These are phyloP conservation scores for Microcebus lehilahytsara DNA, from an alignment of 2,113 vertebrate genomes.

Conservation along the genomic window DNA sequence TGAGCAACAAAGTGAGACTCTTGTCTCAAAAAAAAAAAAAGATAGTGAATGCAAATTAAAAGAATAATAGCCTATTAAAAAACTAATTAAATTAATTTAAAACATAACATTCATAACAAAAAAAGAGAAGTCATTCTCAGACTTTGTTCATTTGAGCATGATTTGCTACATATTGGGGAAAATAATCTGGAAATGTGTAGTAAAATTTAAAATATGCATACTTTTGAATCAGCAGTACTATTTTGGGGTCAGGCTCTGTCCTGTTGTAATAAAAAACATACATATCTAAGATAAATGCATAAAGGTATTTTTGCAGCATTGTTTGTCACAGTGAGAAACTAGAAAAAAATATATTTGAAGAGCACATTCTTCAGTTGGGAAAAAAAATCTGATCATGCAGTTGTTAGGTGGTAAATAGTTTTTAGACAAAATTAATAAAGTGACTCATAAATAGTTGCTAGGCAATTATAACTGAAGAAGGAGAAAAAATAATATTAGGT, in stretches of 20 bases:
- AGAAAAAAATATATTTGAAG: neutral
- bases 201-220: neutral
- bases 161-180: neutral
- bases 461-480: neutral
- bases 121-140: neutral
- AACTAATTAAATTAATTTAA: neutral
- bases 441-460: neutral
- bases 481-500: neutral
- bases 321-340: neutral
- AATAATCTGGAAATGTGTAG: neutral
- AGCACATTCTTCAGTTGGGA: neutral
- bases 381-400: neutral
- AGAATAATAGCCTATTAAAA: neutral
- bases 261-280: neutral
- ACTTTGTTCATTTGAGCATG: neutral
- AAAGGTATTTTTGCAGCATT: neutral
- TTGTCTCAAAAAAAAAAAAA: neutral
- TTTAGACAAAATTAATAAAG: constrained; percentile 28
- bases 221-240: neutral
- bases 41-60: neutral
- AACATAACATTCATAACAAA: neutral
- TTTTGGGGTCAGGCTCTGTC: neutral
- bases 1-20: too few species aligned
- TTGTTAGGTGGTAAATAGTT: neutral
- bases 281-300: neutral